These are phyloP conservation scores for roundworm (Caenorhabditis elegans) DNA, from an alignment of 1,140 invertebrate species.

Conservation along the genomic window WBcel235 BX284602.5:6620501-6621000, in stretches of 20 bases:
- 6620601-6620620: conserved; percentile 33
- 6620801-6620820: conserved; percentile 24
- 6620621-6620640: conserved; percentile 7
- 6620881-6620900: conserved; percentile 29
- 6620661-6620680: not conserved
- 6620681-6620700: not conserved
- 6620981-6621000: conserved; percentile 5
- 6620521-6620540: conserved; percentile 35
- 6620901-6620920: not conserved
- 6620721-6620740: not conserved
- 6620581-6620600: conserved; percentile 22
- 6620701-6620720: not conserved
- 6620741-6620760: not conserved
- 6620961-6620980: not conserved
- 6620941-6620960: conserved; percentile 24
- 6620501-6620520: conserved; percentile 29
- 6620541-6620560: not conserved
- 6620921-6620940: not conserved
- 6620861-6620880: conserved; percentile 24
- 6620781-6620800: not conserved
- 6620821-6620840: conserved; percentile 9
- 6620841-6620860: conserved; percentile 16
- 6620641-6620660: conserved; percentile 1
- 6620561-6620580: conserved; percentile 5
- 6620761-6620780: not conserved